These are phyloP conservation scores for Neopipo cinnamomea DNA, from an alignment of 2,113 vertebrate species.

Conservation along the genomic window DNA sequence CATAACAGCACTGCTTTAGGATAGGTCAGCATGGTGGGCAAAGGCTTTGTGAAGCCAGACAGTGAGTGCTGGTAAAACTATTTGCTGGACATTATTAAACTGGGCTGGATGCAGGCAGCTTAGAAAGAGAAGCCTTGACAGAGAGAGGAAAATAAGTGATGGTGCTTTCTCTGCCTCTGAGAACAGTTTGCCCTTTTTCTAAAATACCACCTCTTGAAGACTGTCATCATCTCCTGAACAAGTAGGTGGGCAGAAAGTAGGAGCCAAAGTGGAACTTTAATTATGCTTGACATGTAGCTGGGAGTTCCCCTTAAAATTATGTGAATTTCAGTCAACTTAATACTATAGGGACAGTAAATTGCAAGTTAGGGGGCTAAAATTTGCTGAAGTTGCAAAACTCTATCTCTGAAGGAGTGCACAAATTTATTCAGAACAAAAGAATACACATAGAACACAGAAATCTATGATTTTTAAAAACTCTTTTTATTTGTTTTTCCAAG, in stretches of 20 bases:
- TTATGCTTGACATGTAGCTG: neutral
- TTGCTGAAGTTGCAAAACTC: neutral
- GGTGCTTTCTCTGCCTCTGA: neutral
- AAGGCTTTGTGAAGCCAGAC: neutral
- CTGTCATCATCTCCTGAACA: neutral
- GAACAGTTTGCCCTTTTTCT: neutral
- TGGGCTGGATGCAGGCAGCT: neutral
- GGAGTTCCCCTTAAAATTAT: neutral
- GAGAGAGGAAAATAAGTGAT: neutral
- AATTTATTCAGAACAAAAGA: neutral
- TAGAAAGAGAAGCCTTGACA: neutral
- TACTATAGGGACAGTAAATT: neutral
- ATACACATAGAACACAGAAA: neutral
- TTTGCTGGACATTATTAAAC: constrained; percentile 27
- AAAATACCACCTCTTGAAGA: neutral
- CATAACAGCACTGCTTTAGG: neutral
- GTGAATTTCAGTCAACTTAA: neutral
- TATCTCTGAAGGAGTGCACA: neutral
- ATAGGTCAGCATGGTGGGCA: neutral
- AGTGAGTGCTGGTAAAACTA: neutral
- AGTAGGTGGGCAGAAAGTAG: neutral
- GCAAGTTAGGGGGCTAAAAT: neutral
- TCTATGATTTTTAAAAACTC: neutral
- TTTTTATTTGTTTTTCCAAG: neutral
- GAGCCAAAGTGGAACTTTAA: neutral